phyloP scores from a whole-genome alignment of 2,113 vertebrate species.

The Symphodus melops region DNA sequence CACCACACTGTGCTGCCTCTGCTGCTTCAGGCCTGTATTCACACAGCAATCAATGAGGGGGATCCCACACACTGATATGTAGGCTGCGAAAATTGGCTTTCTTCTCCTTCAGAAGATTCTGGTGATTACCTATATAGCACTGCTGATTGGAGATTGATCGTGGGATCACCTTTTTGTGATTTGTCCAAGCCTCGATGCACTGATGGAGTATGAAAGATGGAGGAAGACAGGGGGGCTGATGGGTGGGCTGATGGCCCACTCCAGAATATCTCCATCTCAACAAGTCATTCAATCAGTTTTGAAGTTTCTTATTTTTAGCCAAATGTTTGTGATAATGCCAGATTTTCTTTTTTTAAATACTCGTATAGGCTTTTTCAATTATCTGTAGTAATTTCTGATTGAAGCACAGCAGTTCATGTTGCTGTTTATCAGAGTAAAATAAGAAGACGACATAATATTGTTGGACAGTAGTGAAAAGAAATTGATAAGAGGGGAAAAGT shows the following conservation, averaged over 20 bases:
- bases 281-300: conserved; percentile 13
- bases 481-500: no score
- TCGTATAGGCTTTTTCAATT: neutral
- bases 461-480: no score
- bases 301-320: conserved; percentile 28
- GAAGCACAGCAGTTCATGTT: neutral
- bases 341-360: neutral
- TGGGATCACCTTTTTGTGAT: conserved; percentile 50
- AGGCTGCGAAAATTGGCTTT: conserved; percentile 72
- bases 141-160: conserved; percentile 81
- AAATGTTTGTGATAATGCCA: neutral
- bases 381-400: neutral
- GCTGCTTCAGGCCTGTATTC: conserved; percentile 52
- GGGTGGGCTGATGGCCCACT: conserved; percentile 5
- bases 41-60: conserved; percentile 73
- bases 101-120: conserved; percentile 67
- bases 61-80: conserved; percentile 58
- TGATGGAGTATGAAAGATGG: conserved; percentile 41
- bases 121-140: conserved; percentile 71
- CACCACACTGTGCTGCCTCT: neutral
- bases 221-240: conserved; percentile 4
- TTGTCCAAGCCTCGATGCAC: conserved; percentile 47
- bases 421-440: no score
- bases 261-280: conserved; percentile 48
- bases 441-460: no score